These are phyloP conservation scores for Exaiptasia diaphana DNA, from an alignment of 64 coral and sea anemone species.

Conservation along the genomic window DNA sequence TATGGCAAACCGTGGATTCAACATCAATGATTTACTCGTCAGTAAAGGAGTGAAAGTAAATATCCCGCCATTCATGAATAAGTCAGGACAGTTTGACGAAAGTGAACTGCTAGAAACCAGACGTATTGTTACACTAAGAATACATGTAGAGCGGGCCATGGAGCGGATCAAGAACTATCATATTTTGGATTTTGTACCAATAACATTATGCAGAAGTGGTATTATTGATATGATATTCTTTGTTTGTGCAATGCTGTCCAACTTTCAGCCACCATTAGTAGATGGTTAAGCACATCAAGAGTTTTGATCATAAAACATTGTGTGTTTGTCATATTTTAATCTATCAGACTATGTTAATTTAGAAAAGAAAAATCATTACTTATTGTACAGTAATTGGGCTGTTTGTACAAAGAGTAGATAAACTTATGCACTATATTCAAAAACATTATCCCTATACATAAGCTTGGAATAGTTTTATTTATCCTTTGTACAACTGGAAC, in stretches of 20 bases:
- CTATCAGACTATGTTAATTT: too few relatives aligned
- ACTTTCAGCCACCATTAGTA: conserved; percentile 30
- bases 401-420: too few relatives aligned
- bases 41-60: conserved; percentile 58
- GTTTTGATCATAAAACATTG: too few relatives aligned
- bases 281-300: conserved; percentile 28
- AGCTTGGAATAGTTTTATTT: too few relatives aligned
- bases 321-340: too few relatives aligned
- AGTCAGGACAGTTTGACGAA: conserved; percentile 47
- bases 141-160: conserved; percentile 53
- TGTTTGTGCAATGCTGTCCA: conserved; percentile 34
- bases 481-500: too few relatives aligned
- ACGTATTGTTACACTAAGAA: conserved; percentile 43
- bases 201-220: conserved; percentile 12
- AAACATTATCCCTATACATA: too few relatives aligned
- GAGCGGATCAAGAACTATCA: conserved; percentile 60
- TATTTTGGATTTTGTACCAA: conserved; percentile 51
- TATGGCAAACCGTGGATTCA: conserved; percentile 68
- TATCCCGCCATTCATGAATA: conserved; percentile 72
- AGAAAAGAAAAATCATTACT: too few relatives aligned
- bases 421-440: too few relatives aligned
- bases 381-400: too few relatives aligned
- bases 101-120: conserved; percentile 50
- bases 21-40: conserved; percentile 50
- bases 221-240: conserved; percentile 36